Base-by-base conservation (phyloP, 1,140 invertebrate species). In the Musca vetustissima region DNA sequence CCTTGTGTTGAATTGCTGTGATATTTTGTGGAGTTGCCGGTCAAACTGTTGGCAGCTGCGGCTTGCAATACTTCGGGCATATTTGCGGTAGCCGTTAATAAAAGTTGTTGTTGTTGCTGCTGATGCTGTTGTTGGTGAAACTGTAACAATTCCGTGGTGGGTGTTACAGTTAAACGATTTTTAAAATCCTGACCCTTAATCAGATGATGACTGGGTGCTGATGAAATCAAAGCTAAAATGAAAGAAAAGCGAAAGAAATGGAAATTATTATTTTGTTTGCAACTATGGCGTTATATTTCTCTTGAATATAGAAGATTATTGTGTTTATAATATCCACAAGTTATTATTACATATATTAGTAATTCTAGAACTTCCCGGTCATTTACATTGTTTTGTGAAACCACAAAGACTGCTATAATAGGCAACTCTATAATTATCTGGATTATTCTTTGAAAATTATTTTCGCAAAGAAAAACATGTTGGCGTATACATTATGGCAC, bases 61-160 rank as follows among this genome's bases (percentile, higher is more conserved):
- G 57, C 49, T 43, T 67, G 61, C 36, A 67, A 48, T 49, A 70
- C 59, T 50, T 70, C 69, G 4, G 69, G 69, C 69, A 70, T 70
- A 61, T 61, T 61, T 61, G 28, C 36, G 21, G 64, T 55, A 22
- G 50, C 59, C 24, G 64, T 65, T 49, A 50, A 48, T 24, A 49
- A 36, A 13, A 24, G 22, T 13, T 67, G 64, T 87, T 89, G 82
- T 86, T 87, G 89, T 85, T 87, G 67, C 15, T n/a, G 17, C 1
- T 59, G 52, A 24, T 68, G 66, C n/a, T 69, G 55, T n/a, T 67
- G 69, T 11, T 67, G 28, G n/a, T 70, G 69, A 21, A 66, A 64
- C 59, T 66, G 88, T 84, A 88, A 78, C 82, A 86, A 86, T 87
- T 89, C 88, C 88, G 85, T 11, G 3, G 15, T 61, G 4, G 57